phyloP scores from a whole-genome alignment of 2,797 vertebrate species.

The Eospalax fontanierii region DNA sequence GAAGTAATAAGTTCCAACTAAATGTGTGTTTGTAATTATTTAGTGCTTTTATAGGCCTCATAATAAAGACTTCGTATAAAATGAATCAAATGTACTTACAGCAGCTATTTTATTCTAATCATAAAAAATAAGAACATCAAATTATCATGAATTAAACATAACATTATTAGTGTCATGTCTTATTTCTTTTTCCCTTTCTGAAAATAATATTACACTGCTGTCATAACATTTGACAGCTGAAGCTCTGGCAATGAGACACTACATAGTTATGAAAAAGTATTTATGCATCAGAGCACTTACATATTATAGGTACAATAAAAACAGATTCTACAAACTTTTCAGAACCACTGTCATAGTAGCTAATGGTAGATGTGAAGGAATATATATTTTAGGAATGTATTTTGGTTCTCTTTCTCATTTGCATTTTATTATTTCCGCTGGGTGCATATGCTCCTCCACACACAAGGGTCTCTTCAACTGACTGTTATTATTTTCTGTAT shows the following conservation, averaged over 20 bases:
- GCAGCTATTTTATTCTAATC: conserved; percentile 76
- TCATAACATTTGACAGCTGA: conserved; percentile 74
- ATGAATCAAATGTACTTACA: conserved; percentile 77
- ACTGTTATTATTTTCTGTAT: neutral
- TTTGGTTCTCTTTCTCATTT: conserved; percentile 10
- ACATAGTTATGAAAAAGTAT: conserved; percentile 70
- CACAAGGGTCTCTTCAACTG: neutral
- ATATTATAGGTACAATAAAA: conserved; percentile 67
- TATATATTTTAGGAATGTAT: neutral
- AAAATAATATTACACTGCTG: conserved; percentile 69
- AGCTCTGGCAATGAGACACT: conserved; percentile 70
- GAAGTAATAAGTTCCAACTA: conserved; percentile 66
- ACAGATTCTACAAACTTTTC: conserved; percentile 1
- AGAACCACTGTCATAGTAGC: neutral
- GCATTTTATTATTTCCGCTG: conserved; percentile 3
- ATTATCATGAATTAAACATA: conserved; percentile 84
- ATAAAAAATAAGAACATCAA: conserved; percentile 81
- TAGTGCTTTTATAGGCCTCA: conserved; percentile 79
- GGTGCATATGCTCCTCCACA: neutral
- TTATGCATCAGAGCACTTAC: conserved; percentile 74
- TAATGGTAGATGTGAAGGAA: neutral
- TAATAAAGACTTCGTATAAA: conserved; percentile 68
- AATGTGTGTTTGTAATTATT: conserved; percentile 82
- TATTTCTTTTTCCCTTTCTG: conserved; percentile 70
- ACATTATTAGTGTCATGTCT: conserved; percentile 81